Evolutionary conservation across 2,797 vertebrate species (phyloP), one percentile per base, ranked within the genome.

Genomic region (Helarctos malayanus): DNA sequence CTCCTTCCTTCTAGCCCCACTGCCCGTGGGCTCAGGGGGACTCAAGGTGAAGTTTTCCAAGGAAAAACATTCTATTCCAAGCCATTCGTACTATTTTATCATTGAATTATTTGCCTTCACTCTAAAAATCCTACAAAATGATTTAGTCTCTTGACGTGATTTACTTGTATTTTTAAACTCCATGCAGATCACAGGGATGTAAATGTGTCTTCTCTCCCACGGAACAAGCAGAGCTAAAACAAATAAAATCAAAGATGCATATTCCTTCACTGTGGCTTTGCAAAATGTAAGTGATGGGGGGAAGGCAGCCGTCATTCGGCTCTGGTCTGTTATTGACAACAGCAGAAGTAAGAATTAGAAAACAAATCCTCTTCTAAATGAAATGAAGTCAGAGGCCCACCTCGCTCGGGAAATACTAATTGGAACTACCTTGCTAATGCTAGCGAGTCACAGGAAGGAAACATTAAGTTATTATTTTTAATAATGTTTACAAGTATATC

Each of bases 401-500:
- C 98, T 98, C 97, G 96, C 98, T 98, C 98, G 96, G 98, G 78
- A 27, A 99, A 99, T 98, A 98, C 99, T 99, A 99, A 99, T 99
- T 99, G 99, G 98, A 99, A 98, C 99, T 99, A 99, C 99, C 99
- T 99, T 99, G 99, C 99, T 99, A 99, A 99, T 99, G 99, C 98
- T 98, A 98, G 98, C 98, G 98, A 99, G 98, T 99, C 99, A 98
- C 99, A 99, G 99, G 99, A 99, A 99, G 99, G 99, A 99, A 99
- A 99, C 99, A 99, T 99, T 99, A 99, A 99, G 99, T 99, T 99
- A 99, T 99, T 99, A 99, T 99, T 99, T 99, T 99, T 99, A 99
- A 99, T 99, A 99, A 99, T 99, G 99, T 99, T 99, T 99, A 99
- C 99, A 99, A 99, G 99, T 99, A 99, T 99, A 99, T 99, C 99